phyloP scores from a whole-genome alignment of 2,113 vertebrate genomes.

The Paracanthobrama guichenoti region DNA sequence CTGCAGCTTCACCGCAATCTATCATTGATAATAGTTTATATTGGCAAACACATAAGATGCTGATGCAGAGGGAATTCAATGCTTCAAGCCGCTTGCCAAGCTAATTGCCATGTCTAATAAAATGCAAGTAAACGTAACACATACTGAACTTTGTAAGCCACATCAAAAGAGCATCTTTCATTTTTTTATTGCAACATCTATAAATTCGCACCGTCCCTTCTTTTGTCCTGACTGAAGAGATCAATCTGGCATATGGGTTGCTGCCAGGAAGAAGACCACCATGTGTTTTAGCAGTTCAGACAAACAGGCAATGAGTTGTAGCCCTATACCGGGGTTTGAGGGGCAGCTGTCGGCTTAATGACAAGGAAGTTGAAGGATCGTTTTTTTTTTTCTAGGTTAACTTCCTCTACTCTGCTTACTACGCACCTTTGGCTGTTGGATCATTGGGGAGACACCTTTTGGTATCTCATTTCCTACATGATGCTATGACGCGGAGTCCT shows the following conservation, averaged over 20 bases:
- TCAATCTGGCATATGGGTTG: constrained; percentile 7
- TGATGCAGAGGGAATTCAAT: constrained; percentile 50
- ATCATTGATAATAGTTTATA: constrained; percentile 49
- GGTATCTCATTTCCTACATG: too few species aligned
- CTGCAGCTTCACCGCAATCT: constrained; percentile 41
- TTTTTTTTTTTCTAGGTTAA: too few species aligned
- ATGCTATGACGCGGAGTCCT: too few species aligned
- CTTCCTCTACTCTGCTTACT: too few species aligned
- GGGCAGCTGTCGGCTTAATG: neutral
- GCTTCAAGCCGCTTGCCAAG: constrained; percentile 42
- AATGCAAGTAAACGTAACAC: neutral
- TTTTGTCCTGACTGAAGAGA: constrained; percentile 22
- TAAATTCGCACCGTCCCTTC: neutral
- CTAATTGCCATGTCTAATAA: constrained; percentile 55
- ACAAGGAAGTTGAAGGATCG: neutral
- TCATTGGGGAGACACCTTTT: too few species aligned
- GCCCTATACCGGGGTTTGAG: neutral
- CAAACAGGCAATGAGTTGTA: constrained; percentile 5
- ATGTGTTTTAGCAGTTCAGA: constrained; percentile 6
- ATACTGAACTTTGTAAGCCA: constrained; percentile 39
- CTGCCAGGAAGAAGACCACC: neutral
- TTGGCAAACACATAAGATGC: constrained; percentile 55
- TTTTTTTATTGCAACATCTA: constrained; percentile 41
- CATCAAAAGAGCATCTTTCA: constrained; percentile 53
- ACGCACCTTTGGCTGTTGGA: too few species aligned